These are phyloP conservation scores for Ciconia nigra DNA, from an alignment of 2,797 vertebrate genomes.

Conservation along the genomic window DNA sequence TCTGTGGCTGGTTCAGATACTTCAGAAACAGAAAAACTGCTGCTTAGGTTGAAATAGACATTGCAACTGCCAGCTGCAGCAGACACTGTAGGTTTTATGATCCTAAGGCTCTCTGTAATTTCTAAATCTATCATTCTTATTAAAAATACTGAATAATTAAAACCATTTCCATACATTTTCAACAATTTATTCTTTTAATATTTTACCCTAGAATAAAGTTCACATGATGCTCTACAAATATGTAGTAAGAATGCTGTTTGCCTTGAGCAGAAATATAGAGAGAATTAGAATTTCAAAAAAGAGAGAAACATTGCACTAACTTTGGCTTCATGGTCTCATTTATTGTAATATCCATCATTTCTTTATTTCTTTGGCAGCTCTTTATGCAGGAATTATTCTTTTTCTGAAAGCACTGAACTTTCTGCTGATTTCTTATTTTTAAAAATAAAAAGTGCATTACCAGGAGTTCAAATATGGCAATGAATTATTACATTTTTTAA, in stretches of 20 bases:
- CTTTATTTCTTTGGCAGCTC: background rate
- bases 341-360: background rate
- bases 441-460: background rate
- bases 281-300: background rate
- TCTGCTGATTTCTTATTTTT: background rate
- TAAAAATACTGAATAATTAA: constrained; percentile 48
- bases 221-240: background rate
- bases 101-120: background rate
- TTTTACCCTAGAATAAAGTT: background rate
- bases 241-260: background rate
- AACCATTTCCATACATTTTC: background rate
- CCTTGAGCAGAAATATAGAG: background rate
- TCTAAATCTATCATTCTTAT: background rate
- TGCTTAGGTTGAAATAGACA: background rate
- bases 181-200: background rate
- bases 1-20: background rate
- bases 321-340: background rate
- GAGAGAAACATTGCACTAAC: background rate
- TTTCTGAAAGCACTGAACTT: background rate
- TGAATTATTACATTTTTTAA: background rate
- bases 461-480: background rate
- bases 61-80: background rate
- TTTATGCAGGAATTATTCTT: background rate
- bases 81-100: background rate
- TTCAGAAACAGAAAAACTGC: background rate